Percentiles rank a stretch among this genome's conserved stretches.
These are phyloP conservation scores for Petrosia ficiformis DNA, from an alignment of 37 sponge, comb jelly and placozoan species.

Conservation along the genomic window DNA sequence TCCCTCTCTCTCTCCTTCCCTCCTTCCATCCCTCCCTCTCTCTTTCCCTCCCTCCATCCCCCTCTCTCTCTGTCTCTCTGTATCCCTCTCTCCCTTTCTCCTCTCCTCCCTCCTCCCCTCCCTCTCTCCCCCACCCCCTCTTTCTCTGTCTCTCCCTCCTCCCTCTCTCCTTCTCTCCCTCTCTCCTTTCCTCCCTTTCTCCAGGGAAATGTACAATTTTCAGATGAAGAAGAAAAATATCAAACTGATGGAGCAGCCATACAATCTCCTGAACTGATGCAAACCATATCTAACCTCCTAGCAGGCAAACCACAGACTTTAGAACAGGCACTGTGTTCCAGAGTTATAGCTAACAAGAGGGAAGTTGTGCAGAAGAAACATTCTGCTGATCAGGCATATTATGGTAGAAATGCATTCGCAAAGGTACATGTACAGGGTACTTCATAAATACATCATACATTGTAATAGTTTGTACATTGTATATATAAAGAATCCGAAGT, in stretches of 20 bases:
- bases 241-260: neutral
- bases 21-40: no score
- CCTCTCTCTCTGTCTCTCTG: no score
- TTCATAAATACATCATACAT: no score
- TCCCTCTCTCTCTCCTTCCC: no score
- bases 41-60: neutral
- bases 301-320: constrained; percentile 12
- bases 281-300: constrained; percentile 33
- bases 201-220: constrained; percentile 47
- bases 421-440: constrained; percentile 69
- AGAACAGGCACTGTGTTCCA: constrained; percentile 42
- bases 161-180: no score
- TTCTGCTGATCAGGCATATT: constrained; percentile 44
- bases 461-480: no score
- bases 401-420: constrained; percentile 75
- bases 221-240: constrained; percentile 8
- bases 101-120: no score
- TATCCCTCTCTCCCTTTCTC: no score
- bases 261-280: neutral
- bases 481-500: neutral
- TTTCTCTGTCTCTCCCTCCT: neutral
- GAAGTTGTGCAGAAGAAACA: constrained; percentile 48
- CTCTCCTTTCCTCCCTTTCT: neutral
- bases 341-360: constrained; percentile 40
- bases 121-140: neutral